Percentiles rank a stretch among this genome's conserved stretches.
Evolutionary conservation across 2,888 invertebrate species (phyloP).

Genomic region (Teleiodes luculella): DNA sequence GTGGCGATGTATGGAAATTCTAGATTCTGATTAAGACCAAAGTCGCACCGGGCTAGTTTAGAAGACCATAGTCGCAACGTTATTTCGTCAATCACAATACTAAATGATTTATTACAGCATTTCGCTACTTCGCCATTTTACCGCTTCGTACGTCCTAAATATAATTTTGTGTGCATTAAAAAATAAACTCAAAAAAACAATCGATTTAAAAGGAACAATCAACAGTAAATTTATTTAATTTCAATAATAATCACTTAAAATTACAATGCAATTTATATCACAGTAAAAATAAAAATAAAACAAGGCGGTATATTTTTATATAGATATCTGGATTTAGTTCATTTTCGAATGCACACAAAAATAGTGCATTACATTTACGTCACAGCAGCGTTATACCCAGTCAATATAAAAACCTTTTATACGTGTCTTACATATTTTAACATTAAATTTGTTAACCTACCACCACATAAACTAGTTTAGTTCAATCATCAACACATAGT

Average conservation of each 20-base stretch:
- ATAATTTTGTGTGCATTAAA: neutral
- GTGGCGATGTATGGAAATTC: too few species aligned
- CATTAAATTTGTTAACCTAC: slow-evolving; percentile 22
- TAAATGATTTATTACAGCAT: neutral
- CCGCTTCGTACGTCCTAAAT: neutral
- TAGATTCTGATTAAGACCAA: too few species aligned
- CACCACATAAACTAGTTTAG: slow-evolving; percentile 23
- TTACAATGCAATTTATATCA: slow-evolving; percentile 5
- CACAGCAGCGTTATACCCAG: slow-evolving; percentile 42
- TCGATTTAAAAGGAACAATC: neutral
- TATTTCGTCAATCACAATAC: neutral
- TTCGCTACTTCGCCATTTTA: neutral
- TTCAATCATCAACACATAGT: slow-evolving; percentile 5
- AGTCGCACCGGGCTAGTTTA: too few species aligned
- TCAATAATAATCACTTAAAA: neutral
- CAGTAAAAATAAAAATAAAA: slow-evolving; percentile 3
- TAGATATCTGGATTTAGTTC: neutral
- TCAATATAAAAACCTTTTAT: slow-evolving; percentile 32
- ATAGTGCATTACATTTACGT: slow-evolving; percentile 18
- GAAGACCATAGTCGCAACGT: too few species aligned
- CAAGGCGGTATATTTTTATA: neutral
- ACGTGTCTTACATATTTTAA: slow-evolving; percentile 11
- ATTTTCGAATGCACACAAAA: slow-evolving; percentile 25
- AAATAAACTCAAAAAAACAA: neutral
- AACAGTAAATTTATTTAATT: neutral